Conservation (phyloP, 2,113 vertebrate species). For the Sus scrofa region T2T-Sscrofa CM000819.6:436001-436500, state of each 20-base stretch:
- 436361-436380: too few species aligned
- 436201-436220: fast-evolving
- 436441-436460: too few species aligned
- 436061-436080: neutral
- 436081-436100: neutral
- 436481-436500: too few species aligned
- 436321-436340: too few species aligned
- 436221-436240: fast-evolving
- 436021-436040: neutral
- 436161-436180: neutral
- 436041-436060: neutral
- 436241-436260: too few species aligned
- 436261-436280: fast-evolving
- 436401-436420: too few species aligned
- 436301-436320: too few species aligned
- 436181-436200: too few species aligned
- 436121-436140: neutral
- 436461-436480: too few species aligned
- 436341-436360: fast-evolving
- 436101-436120: neutral
- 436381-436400: too few species aligned
- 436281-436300: neutral
- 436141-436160: neutral
- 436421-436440: too few species aligned
- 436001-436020: neutral